Evolutionary conservation across 2,113 vertebrate genomes (phyloP).

Genomic region (Leptodactylus fuscus): DNA sequence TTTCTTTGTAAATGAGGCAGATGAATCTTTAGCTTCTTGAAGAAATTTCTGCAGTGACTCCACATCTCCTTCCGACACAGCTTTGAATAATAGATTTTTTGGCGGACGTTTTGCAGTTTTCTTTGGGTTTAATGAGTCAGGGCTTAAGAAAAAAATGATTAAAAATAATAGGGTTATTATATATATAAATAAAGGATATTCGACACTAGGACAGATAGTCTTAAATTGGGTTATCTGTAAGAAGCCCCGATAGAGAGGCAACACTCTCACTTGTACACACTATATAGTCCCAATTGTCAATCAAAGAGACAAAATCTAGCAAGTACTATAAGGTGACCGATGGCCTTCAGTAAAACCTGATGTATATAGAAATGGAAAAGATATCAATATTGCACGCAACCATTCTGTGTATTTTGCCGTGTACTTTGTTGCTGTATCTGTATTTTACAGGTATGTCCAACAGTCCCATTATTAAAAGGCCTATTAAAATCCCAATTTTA

Average conservation of each 20-base stretch:
- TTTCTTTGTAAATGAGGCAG: conserved; percentile 37
- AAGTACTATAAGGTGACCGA: too few relatives aligned
- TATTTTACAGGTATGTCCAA: too few relatives aligned
- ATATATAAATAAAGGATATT: neutral
- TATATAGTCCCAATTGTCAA: too few relatives aligned
- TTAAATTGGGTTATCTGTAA: neutral
- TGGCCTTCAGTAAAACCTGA: too few relatives aligned
- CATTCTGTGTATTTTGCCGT: too few relatives aligned
- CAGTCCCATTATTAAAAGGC: neutral
- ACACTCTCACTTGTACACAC: too few relatives aligned
- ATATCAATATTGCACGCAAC: too few relatives aligned
- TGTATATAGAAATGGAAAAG: too few relatives aligned
- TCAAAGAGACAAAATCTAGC: too few relatives aligned
- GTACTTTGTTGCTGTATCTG: too few relatives aligned
- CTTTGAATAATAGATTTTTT: conserved; percentile 74
- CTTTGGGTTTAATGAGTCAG: conserved; percentile 59
- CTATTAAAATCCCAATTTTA: too few relatives aligned
- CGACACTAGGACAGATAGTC: neutral
- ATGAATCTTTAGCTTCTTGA: conserved; percentile 68
- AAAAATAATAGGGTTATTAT: neutral
- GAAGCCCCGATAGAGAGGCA: neutral
- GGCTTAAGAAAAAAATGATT: neutral
- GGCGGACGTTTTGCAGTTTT: conserved; percentile 52
- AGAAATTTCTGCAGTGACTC: conserved; percentile 71
- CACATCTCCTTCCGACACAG: conserved; percentile 72